phyloP scores from a whole-genome alignment of 2,797 vertebrate genomes.

The Poecilia picta region DNA sequence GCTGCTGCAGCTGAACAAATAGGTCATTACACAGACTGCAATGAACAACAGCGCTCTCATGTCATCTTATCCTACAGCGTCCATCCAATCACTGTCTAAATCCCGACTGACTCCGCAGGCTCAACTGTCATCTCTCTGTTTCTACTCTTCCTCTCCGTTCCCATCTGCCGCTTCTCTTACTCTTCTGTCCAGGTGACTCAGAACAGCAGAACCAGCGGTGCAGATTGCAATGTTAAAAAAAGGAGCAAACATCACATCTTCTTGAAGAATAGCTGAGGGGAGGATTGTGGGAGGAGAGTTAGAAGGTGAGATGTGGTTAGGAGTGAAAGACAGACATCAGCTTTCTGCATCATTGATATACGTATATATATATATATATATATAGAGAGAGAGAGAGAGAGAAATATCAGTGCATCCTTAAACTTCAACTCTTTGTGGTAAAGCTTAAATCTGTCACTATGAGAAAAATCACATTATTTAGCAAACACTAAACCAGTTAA shows the following conservation, averaged over 20 bases:
- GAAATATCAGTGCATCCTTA: not conserved
- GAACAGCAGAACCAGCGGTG: conserved; percentile 18
- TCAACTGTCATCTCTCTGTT: conserved; percentile 20
- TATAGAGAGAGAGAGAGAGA: conserved; percentile 26
- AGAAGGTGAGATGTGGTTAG: conserved; percentile 45
- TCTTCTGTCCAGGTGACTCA: conserved; percentile 49
- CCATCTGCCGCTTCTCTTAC: conserved; percentile 24
- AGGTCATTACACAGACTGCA: conserved; percentile 45
- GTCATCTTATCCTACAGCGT: conserved; percentile 40
- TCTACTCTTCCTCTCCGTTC: conserved; percentile 3
- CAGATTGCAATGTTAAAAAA: conserved; percentile 29
- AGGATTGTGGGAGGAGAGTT: conserved; percentile 32
- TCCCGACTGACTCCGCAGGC: conserved; percentile 14
- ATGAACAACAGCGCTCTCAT: conserved; percentile 27
- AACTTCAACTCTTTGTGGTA: not conserved
- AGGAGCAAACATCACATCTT: conserved; percentile 54
- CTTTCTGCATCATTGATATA: not conserved
- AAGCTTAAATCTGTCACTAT: not conserved
- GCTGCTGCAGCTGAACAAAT: conserved; percentile 29
- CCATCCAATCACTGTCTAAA: conserved; percentile 41
- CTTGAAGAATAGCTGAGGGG: conserved; percentile 38
- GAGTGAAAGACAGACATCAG: conserved; percentile 15
- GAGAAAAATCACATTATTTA: not conserved
- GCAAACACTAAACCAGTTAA: not conserved
- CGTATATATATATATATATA: too few species aligned